A percentile compares a stretch with the other conserved stretches of the same genome.
phyloP scores from a whole-genome alignment of 2,797 vertebrate genomes.

The Macropus fuliginosus region DNA sequence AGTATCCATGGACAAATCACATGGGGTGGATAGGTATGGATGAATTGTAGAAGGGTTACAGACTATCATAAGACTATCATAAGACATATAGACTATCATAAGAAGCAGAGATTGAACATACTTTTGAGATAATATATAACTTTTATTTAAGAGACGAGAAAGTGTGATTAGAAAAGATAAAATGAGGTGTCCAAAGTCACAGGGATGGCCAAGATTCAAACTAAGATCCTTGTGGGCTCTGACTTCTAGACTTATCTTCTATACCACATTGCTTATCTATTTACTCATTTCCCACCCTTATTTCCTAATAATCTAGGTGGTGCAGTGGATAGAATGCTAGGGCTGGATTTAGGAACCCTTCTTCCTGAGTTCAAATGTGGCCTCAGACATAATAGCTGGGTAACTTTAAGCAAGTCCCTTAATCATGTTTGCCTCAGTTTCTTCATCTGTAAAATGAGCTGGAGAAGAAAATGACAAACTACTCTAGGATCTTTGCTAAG shows the following conservation, averaged over 20 bases:
- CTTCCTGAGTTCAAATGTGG: not conserved
- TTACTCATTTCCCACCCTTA: not conserved
- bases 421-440: not conserved
- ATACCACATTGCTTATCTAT: not conserved
- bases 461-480: not conserved
- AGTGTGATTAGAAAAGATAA: not conserved
- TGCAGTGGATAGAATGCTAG: not conserved
- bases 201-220: not conserved
- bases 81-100: not conserved
- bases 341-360: not conserved
- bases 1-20: not conserved
- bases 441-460: not conserved
- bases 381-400: not conserved
- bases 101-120: not conserved
- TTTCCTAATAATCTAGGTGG: not conserved
- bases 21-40: not conserved
- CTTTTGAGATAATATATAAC: not conserved
- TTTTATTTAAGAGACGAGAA: not conserved
- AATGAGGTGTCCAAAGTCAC: not conserved
- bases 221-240: not conserved
- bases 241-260: not conserved
- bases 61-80: not conserved
- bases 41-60: not conserved
- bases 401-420: not conserved
- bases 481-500: not conserved